Evolutionary conservation across 2,888 invertebrate genomes (phyloP), one percentile per base, ranked within the genome.

Genomic region (Drosophila subquinaria): DNA sequence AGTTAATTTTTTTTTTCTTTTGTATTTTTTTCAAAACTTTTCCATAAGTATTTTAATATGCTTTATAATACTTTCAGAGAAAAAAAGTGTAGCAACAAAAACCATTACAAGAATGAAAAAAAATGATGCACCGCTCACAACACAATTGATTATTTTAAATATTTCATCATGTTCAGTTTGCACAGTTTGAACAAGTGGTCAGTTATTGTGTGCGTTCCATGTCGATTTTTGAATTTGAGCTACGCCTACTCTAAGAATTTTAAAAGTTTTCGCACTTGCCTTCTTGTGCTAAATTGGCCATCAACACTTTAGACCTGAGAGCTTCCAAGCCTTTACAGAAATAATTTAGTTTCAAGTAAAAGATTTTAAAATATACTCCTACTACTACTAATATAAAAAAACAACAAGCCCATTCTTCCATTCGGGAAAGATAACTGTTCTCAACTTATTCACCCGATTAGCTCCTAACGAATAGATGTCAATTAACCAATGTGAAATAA

Each of bases 11-110:
- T 45, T 45, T 57, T 8, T 50, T 8, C 23, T 50, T 11, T 6
- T 27, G 5, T 27, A 1, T 27, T 27, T 53, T 53, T 45, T 59
- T 71, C 56, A 73, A 64, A 88, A 83, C 73, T 83, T 84, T 88
- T 69, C 9, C 65, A 66, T 67, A 89, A 78, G 86, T 89, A 81
- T 89, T 89, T 84, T 78, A 80, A 86, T 88, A 77, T 81, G 79
- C 78, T 83, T 77, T 88, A 77, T 73, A 86, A 71, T 75, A 52
- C 59, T 56, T 50, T 60, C 40, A 42, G 47, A 17, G 55, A 42
- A 36, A 48, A 20, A 62, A 55, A 27, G 43, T 27, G 20, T 9
- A 38, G 23, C 40, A 68, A 50, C 35, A 62, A 60, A 47, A 70
- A 48, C 30, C 15, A 30, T 38, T 56, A 56, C 43, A 53, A 59